Evolutionary conservation across 2,888 invertebrate genomes (phyloP).

Genomic region (Calephelis perditalis): DNA sequence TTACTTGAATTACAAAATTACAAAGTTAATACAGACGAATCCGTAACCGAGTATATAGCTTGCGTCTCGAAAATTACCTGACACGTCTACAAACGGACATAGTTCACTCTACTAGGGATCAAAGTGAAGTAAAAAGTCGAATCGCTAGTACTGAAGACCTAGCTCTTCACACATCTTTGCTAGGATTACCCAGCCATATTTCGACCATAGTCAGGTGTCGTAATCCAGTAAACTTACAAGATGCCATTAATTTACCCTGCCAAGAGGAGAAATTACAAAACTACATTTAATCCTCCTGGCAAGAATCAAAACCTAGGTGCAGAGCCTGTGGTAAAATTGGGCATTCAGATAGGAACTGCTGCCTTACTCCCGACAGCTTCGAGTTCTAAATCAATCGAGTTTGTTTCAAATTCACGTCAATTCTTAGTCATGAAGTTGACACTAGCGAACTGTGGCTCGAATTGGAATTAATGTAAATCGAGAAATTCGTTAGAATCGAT

Average conservation of each 20-base stretch:
- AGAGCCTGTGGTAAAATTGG: background rate
- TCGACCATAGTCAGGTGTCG: slow-evolving; percentile 12
- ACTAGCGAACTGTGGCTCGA: too few relatives aligned
- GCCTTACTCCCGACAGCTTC: too few relatives aligned
- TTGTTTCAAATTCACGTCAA: too few relatives aligned
- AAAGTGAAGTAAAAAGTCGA: background rate
- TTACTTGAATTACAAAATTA: background rate
- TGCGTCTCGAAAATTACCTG: background rate
- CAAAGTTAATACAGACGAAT: background rate
- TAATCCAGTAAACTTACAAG: background rate
- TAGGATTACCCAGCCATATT: slow-evolving; percentile 7
- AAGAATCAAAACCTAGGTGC: slow-evolving; percentile 7
- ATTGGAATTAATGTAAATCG: too few relatives aligned
- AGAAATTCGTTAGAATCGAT: too few relatives aligned
- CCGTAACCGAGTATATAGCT: background rate
- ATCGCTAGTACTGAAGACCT: slow-evolving; percentile 6
- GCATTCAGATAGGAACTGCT: background rate
- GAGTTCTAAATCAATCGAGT: too few relatives aligned
- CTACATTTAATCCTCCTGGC: slow-evolving; percentile 2
- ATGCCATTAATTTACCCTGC: slow-evolving; percentile 1
- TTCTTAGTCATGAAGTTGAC: too few relatives aligned
- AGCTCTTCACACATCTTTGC: slow-evolving; percentile 7
- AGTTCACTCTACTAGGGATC: background rate
- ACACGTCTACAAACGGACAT: background rate
- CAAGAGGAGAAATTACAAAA: slow-evolving; percentile 15